phyloP scores from a whole-genome alignment of 2,888 invertebrate genomes.

The Thumatha senex region DNA sequence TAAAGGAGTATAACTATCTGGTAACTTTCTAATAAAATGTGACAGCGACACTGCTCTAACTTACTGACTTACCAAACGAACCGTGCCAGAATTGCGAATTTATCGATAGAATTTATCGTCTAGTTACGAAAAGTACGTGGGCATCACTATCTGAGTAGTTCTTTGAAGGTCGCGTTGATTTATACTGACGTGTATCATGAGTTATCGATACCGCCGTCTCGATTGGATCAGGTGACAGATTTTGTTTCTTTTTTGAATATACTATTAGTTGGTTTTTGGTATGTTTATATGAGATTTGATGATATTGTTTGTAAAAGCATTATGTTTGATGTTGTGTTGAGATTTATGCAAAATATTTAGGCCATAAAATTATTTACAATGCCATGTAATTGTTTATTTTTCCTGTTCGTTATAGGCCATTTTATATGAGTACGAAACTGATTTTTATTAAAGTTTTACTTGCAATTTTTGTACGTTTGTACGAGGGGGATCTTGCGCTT shows the following conservation, averaged over 20 bases:
- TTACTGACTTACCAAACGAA: conserved; percentile 48
- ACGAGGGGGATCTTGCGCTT: no score
- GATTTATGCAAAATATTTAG: not conserved
- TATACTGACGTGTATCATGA: conserved; percentile 75
- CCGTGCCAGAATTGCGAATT: conserved; percentile 48
- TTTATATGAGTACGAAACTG: not conserved
- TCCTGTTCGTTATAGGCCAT: not conserved
- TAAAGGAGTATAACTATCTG: conserved; percentile 21
- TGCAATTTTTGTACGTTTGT: no score
- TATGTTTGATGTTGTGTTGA: not conserved
- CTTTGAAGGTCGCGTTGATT: conserved; percentile 69
- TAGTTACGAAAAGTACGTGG: conserved; percentile 69
- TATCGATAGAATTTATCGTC: conserved; percentile 69
- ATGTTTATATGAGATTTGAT: conserved; percentile 14
- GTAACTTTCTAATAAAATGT: conserved; percentile 40
- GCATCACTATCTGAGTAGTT: conserved; percentile 76
- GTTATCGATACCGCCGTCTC: conserved; percentile 71
- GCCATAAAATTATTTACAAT: no score
- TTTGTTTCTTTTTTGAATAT: conserved; percentile 41
- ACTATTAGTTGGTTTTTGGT: conserved; percentile 34
- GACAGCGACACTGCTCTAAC: conserved; percentile 27
- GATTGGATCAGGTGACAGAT: conserved; percentile 40
- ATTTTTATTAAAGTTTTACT: no score
- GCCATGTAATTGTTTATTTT: no score
- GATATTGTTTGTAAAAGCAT: no score